Evolutionary conservation across 2,797 vertebrate genomes (phyloP).

Genomic region (Hyperoplus immaculatus): DNA sequence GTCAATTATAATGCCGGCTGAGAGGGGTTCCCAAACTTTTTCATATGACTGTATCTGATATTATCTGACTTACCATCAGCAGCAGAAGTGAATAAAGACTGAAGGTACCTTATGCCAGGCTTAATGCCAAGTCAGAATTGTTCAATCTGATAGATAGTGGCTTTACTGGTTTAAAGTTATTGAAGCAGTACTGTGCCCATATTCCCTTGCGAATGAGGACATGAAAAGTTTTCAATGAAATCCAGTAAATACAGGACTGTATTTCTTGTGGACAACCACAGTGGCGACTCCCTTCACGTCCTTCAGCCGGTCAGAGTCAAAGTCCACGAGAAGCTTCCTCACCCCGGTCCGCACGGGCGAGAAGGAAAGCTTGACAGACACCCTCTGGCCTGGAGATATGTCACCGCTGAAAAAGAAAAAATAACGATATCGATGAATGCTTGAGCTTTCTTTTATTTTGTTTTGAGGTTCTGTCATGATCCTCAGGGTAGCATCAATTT

Average conservation of each 20-base stretch:
- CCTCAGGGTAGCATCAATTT: not conserved
- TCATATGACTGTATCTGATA: too few species aligned
- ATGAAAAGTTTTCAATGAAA: not conserved
- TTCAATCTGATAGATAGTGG: constrained; percentile 8
- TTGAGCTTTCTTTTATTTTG: not conserved
- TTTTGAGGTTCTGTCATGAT: not conserved
- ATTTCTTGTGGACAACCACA: constrained; percentile 75
- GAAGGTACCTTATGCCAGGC: not conserved
- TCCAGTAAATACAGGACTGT: not conserved
- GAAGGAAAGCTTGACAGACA: constrained; percentile 75
- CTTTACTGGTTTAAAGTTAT: not conserved
- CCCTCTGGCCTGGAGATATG: constrained; percentile 77
- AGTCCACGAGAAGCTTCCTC: constrained; percentile 85
- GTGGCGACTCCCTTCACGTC: constrained; percentile 84
- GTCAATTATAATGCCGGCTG: too few species aligned
- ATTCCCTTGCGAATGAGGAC: not conserved
- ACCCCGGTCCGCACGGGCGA: constrained; percentile 76
- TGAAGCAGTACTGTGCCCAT: too few species aligned
- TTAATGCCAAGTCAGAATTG: not conserved
- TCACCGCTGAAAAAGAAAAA: constrained; percentile 62
- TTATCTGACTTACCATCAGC: too few species aligned
- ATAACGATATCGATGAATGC: not conserved
- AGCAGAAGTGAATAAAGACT: too few species aligned
- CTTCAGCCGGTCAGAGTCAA: constrained; percentile 84
- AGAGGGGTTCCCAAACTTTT: too few species aligned